phyloP scores from a whole-genome alignment of 2,888 invertebrate species.

The Nymphalis polychloros region DNA sequence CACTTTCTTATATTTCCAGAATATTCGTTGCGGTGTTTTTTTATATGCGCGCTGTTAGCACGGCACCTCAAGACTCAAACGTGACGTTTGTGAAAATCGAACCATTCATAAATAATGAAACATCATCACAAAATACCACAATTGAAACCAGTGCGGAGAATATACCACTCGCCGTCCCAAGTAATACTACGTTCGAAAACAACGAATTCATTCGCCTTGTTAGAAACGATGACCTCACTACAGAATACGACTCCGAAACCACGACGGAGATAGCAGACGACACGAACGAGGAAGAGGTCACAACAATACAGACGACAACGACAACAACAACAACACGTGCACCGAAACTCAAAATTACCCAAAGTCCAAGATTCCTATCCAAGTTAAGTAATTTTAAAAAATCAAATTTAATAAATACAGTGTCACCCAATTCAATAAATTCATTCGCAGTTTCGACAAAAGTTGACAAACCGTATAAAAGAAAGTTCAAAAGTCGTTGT shows the following conservation, averaged over 20 bases:
- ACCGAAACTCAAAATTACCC: conserved; percentile 30
- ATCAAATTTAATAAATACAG: conserved; percentile 41
- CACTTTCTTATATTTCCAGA: conserved; percentile 49
- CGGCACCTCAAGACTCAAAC: conserved; percentile 59
- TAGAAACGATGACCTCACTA: conserved; percentile 18
- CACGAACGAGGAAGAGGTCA: conserved; percentile 37
- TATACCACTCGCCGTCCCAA: conserved; percentile 51
- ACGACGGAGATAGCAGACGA: conserved; percentile 34
- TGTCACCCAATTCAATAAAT: conserved; percentile 36
- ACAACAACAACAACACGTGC: conserved; percentile 34
- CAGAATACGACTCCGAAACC: not conserved
- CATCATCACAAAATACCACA: conserved; percentile 22
- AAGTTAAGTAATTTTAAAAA: conserved; percentile 65
- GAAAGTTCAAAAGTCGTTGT: conserved; percentile 67
- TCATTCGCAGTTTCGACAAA: conserved; percentile 47
- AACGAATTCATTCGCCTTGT: conserved; percentile 19
- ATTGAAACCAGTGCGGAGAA: conserved; percentile 56
- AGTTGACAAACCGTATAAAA: conserved; percentile 53
- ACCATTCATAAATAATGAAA: conserved; percentile 40
- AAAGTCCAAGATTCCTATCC: conserved; percentile 50
- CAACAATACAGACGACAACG: conserved; percentile 44
- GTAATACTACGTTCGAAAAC: conserved; percentile 31
- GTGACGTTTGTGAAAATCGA: conserved; percentile 63
- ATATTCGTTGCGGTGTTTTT: conserved; percentile 49
- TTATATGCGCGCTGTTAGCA: conserved; percentile 44